Evolutionary conservation across 2,888 invertebrate species (phyloP), one percentile per base, ranked within the genome.

Genomic region (Himalopsyche tibetana): DNA sequence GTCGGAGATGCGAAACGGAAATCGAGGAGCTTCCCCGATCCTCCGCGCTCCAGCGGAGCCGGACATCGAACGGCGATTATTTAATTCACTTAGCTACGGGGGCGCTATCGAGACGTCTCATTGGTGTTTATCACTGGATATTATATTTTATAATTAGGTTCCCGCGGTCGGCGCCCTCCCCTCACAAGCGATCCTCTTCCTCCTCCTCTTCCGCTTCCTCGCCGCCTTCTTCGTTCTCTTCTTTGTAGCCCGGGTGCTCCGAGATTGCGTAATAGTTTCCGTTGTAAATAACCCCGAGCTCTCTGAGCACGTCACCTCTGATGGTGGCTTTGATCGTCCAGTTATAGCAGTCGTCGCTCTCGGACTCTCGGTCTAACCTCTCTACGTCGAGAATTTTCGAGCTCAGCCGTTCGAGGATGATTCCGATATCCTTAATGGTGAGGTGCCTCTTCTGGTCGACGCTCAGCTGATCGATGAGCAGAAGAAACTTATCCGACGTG

Each of bases 281-380:
- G 93, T 98, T 98, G 93, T 98, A 98, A 91, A 98, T 97, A 90
- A 98, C 97, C 89, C 98, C 98, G 89, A 98, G 94, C 92, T 98
- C 98, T 86, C 98, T 94, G 90, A 98, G 93, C 90, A 97, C 97
- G 92, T 98, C 98, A 84, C 98, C 98, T 88, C 97, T 94, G 91
- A 98, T 98, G 90, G 98, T 97, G 90, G 98, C 98, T 93, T 98
- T 98, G 93, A 98, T 98, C 92, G 98, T 98, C 98, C 98, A 98
- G 93, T 98, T 98, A 94, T 97, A 97, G 91, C 97, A 97, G 92
- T 98, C 98, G 92, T 97, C 97, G 91, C 97, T 97, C 92, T 98
- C 98, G 90, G 96, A 96, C 92, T 98, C 98, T 87, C 98, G 95
- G 92, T 98, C 98, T 89, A 98, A 94, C 89, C 97, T 95, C 93